Evolutionary conservation across 2,113 vertebrate genomes (phyloP).

Genomic region (Todiramphus chloris): DNA sequence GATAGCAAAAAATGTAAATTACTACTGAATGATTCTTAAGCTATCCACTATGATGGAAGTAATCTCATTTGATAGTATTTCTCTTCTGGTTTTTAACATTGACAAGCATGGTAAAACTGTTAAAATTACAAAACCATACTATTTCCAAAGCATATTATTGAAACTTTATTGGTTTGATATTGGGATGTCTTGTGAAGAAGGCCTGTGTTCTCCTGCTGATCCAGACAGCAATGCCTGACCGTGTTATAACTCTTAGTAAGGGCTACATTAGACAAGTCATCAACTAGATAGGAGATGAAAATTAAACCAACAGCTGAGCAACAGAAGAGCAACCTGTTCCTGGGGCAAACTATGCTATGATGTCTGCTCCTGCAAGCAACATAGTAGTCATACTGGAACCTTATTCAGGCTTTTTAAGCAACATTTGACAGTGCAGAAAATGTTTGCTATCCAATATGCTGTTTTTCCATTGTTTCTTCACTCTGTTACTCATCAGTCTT

Average conservation of each 20-base stretch:
- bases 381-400: no score
- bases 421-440: not conserved
- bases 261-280: not conserved
- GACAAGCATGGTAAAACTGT: not conserved
- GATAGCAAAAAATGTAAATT: not conserved
- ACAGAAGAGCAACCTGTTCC: not conserved
- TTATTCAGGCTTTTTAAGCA: not conserved
- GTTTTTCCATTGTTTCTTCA: not conserved
- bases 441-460: not conserved
- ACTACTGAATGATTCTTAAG: not conserved
- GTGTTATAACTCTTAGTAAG: not conserved
- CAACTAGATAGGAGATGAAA: not conserved
- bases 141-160: not conserved
- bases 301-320: not conserved
- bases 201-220: not conserved
- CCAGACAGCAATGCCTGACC: not conserved
- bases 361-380: not conserved
- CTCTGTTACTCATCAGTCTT: not conserved
- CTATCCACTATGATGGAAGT: not conserved
- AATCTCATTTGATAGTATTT: not conserved
- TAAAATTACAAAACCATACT: not conserved
- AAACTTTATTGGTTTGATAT: not conserved
- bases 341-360: rapidly evolving
- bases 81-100: not conserved
- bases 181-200: not conserved